Evolutionary conservation across 2,888 invertebrate genomes (phyloP).

Genomic region (Thymelicus acteon): DNA sequence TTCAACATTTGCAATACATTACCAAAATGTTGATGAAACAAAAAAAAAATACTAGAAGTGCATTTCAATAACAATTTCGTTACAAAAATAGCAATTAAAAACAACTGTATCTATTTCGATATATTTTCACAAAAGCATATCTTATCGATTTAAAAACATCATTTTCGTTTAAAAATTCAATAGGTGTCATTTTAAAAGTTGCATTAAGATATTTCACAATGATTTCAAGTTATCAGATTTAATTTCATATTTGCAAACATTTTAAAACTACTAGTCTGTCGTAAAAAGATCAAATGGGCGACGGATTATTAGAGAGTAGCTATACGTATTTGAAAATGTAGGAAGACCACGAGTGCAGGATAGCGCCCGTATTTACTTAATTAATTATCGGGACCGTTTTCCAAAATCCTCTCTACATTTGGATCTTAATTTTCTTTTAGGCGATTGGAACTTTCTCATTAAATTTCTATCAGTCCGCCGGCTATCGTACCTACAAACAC

Average conservation of each 20-base stretch:
- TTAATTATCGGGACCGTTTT: conserved; percentile 61
- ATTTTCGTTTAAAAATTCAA: too few relatives aligned
- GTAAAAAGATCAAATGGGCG: neutral
- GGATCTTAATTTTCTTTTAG: conserved; percentile 70
- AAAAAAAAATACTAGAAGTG: neutral
- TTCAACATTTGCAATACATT: neutral
- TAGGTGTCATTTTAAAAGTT: neutral
- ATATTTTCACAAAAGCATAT: too few relatives aligned
- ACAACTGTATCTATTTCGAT: too few relatives aligned
- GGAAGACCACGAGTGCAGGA: conserved; percentile 7
- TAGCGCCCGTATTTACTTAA: conserved; percentile 58
- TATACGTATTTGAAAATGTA: conserved; percentile 7
- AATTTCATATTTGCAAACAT: neutral
- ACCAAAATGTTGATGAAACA: neutral
- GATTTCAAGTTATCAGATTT: neutral
- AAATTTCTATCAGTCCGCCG: conserved; percentile 61
- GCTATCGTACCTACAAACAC: conserved; percentile 57
- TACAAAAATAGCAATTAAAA: too few relatives aligned
- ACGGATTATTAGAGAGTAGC: neutral
- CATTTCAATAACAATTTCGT: too few relatives aligned
- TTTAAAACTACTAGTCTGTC: conserved; percentile 4
- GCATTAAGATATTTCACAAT: neutral
- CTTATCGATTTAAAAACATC: too few relatives aligned
- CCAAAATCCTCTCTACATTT: conserved; percentile 57
- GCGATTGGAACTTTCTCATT: conserved; percentile 63